phyloP scores from a whole-genome alignment of 2,113 vertebrate genomes.

The human (Homo sapiens) region GRCh38 chr19:31869501-31870000 shows the following conservation, averaged over 20 bases:
- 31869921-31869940: neutral
- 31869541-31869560: accelerated
- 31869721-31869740: neutral
- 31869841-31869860: neutral
- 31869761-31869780: neutral
- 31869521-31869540: neutral
- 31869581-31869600: neutral
- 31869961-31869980: neutral
- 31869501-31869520: neutral
- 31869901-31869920: neutral
- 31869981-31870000: neutral
- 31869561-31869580: neutral
- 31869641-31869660: too few relatives aligned
- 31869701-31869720: neutral
- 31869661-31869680: neutral
- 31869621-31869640: neutral
- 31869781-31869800: neutral
- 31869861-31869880: neutral
- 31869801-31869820: neutral
- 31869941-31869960: neutral
- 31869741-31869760: neutral
- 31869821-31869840: neutral
- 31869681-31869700: neutral
- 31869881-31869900: neutral
- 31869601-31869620: neutral